Base-by-base conservation (phyloP, 92 coral and sea anemone genomes). In the Umimayanthus chanpuru region DNA sequence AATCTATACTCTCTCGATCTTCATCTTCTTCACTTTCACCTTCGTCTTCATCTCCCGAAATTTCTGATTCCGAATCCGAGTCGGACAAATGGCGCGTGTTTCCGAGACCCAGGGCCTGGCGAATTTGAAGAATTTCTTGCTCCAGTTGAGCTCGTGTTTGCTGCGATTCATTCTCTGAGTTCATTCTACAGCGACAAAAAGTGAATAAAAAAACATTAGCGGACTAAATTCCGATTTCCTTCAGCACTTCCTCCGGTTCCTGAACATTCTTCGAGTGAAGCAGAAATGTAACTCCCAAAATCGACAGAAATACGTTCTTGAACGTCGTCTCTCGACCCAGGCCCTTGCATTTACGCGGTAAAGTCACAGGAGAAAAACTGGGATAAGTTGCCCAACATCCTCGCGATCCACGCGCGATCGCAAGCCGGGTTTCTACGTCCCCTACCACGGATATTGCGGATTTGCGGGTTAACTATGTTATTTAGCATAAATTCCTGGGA, bases 61-160 rank as follows among this genome's bases (percentile, higher is more conserved):
- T 67, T 65, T 82, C 86, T 82, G 86, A 82, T 70, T 82, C 86
- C 47, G 86, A 83, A n/a, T 70, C 78, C 25, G 87, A 83, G n/a
- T 74, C 77, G 38, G 78, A 83, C 25, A 83, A 43, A 83, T 70
- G 43, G 56, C 86, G 74, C 61, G 38, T 49, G 72, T 65, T 85
- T 9, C 92, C n/a, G n/a, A n/a, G n/a, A n/a, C n/a, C 96, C 88
- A 96, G 97, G 32, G 95, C 95, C 49, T 91, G 93, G 25, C 94
- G 96, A 89, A 96, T 96, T 85, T 91, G 94, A 79, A 93, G 90
- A 26, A 96, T 96, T 26, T 96, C 99, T 70, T 83, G 87, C 65
- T 83, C 87, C 7, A 83, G 30, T 11, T 83, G 87, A 83, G 87
- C 87, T 44, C 87, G 58, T 68, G 87, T 83, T 26, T 26, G 44